phyloP scores from a whole-genome alignment of 1,140 invertebrate genomes.

The Brachionus calyciflorus region DNA sequence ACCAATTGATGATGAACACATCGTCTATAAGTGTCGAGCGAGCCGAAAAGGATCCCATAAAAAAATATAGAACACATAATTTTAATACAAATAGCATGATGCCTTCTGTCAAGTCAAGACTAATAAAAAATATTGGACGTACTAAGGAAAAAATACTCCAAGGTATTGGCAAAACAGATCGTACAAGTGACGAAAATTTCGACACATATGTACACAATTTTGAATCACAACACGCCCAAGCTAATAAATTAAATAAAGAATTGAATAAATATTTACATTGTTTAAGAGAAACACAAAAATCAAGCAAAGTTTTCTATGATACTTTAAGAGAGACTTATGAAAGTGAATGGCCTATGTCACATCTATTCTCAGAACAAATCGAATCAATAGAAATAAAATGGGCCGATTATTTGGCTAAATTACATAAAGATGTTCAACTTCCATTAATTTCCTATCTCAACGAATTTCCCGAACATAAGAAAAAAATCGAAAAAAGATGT shows the following conservation, averaged over 20 bases:
- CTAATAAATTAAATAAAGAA: slow-evolving; percentile 29
- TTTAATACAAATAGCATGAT: slow-evolving; percentile 32
- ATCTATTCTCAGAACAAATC: slow-evolving; percentile 10
- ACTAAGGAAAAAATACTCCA: slow-evolving; percentile 46
- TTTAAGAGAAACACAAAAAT: slow-evolving; percentile 28
- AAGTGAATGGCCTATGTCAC: neutral
- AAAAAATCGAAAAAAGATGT: slow-evolving; percentile 44
- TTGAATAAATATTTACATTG: slow-evolving; percentile 35
- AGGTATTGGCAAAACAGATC: slow-evolving; percentile 43
- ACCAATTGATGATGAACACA: neutral
- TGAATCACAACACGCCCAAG: slow-evolving; percentile 33
- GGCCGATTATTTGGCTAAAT: slow-evolving; percentile 10
- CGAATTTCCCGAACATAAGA: slow-evolving; percentile 44
- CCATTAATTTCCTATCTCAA: slow-evolving; percentile 19
- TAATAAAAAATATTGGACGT: slow-evolving; percentile 31
- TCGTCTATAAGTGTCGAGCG: neutral
- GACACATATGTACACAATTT: slow-evolving; percentile 38
- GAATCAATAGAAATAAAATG: neutral
- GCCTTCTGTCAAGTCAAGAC: slow-evolving; percentile 38
- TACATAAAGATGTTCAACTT: slow-evolving; percentile 32
- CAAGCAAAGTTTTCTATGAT: slow-evolving; percentile 39
- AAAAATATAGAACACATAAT: neutral
- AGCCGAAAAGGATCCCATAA: neutral
- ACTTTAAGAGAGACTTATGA: slow-evolving; percentile 37
- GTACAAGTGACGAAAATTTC: slow-evolving; percentile 32